Percentiles rank a stretch among this genome's conserved stretches.
Conservation (phyloP, 2,888 invertebrate species). For the Parthenolecanium corni region DNA sequence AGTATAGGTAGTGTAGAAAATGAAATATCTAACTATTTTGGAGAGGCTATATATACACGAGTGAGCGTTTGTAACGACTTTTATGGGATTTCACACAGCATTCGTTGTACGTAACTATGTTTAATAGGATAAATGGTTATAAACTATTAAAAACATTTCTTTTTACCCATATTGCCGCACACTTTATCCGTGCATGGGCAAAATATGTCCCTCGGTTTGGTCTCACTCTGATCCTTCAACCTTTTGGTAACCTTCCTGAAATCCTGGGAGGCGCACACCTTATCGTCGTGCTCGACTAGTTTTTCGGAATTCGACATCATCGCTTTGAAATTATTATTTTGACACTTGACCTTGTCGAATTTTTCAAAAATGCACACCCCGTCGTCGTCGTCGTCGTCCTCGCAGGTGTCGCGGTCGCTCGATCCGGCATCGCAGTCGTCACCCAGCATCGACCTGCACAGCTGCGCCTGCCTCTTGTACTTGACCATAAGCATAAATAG, state of each 20-base stretch:
- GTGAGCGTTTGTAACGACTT: too few relatives aligned
- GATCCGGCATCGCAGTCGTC: not conserved
- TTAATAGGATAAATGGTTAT: too few relatives aligned
- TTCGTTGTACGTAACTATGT: too few relatives aligned
- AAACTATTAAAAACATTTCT: too few relatives aligned
- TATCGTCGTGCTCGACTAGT: conserved; percentile 4
- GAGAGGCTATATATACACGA: too few relatives aligned
- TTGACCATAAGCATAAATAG: not conserved
- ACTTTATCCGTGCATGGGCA: too few relatives aligned
- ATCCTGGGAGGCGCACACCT: conserved; percentile 12
- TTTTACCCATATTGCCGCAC: too few relatives aligned
- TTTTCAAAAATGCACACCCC: conserved; percentile 10
- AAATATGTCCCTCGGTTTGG: not conserved
- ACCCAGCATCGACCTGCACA: not conserved
- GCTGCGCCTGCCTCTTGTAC: not conserved
- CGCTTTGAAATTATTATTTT: conserved; percentile 6
- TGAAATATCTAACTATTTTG: too few relatives aligned
- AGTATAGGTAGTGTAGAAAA: too few relatives aligned
- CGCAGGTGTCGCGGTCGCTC: not conserved
- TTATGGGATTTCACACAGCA: too few relatives aligned
- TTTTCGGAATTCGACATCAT: conserved; percentile 4
- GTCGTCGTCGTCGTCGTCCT: not conserved
- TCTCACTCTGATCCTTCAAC: not conserved
- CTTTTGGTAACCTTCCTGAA: conserved; percentile 7
- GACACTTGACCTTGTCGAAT: conserved; percentile 7